Evolutionary conservation across 2,113 vertebrate species (phyloP), one percentile per base, ranked within the genome.

Genomic region (Hyaena hyaena): DNA sequence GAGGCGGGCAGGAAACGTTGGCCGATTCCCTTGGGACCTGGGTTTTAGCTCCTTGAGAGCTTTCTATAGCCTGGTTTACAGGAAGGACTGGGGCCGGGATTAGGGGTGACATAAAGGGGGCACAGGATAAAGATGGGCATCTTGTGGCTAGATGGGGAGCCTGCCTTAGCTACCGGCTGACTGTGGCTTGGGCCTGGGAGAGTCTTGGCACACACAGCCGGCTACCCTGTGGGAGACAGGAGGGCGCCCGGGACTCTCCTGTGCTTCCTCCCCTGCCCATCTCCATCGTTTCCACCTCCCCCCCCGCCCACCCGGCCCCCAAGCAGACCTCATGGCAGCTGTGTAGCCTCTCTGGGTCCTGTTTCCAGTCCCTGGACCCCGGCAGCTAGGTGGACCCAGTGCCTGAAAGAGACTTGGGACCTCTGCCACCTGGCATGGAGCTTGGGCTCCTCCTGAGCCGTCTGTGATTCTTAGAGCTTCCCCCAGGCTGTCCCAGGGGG

Each of bases 1-100:
- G 90, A 92, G 73, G 86, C 17, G 43, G 48, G 88, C 95, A 96
- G 97, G 85, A 98, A 93, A 96, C 76, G 31, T 10, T 92, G 80
- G 53, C 74, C 0, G 10, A 39, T 81, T 71, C 93, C 90, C 65
- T 8, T 6, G 55, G 88, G 93, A 84, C 19, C 90, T 71, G 76
- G 58, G 85, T 69, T 90, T 93, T 48, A 24, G 90, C 80, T 93
- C 66, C 82, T 85, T 23, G 2, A 61, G 96, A 94, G 88, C 93
- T 87, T 94, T 83, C 94, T 94, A 53, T 68, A n/a, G 65, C 69
- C 81, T 80, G 80, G 35, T 73, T 90, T 97, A 76, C 35, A 94
- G 91, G 96, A 86, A 95, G 61, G 63, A 77, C 71, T 17, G 19
- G 35, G 80, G 86, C 89, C 43, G 33, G 91, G 53, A 31, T 94